Conservation (phyloP, 2,113 vertebrate species). For the Prietella phreatophila region DNA sequence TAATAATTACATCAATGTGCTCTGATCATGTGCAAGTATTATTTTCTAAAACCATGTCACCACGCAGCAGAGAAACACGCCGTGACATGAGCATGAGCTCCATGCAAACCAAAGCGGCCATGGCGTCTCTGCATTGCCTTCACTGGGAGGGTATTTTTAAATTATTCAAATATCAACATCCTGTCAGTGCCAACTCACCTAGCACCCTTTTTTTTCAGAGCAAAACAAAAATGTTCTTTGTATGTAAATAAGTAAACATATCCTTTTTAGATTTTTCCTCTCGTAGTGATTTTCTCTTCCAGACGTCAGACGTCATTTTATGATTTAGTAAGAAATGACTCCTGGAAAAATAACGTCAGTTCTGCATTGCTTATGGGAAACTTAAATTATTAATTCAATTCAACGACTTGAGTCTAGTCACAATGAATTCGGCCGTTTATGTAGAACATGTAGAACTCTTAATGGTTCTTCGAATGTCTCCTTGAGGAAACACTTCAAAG, state of each 20-base stretch:
- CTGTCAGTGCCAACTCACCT: constrained; percentile 4
- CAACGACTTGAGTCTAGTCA: too few species aligned
- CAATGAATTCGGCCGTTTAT: too few species aligned
- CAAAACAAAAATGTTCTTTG: not conserved
- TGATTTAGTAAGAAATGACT: not conserved
- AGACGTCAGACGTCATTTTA: not conserved
- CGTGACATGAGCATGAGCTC: not conserved
- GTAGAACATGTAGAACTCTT: too few species aligned
- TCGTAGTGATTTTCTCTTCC: not conserved
- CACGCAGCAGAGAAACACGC: constrained; percentile 1
- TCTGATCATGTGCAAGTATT: not conserved
- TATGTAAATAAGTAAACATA: not conserved
- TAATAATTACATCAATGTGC: not conserved
- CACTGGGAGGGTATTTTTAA: constrained; percentile 17
- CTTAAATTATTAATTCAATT: not conserved
- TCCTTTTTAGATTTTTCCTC: not conserved
- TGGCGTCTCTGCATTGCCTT: not conserved
- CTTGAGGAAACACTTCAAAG: not conserved
- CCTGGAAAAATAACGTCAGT: not conserved
- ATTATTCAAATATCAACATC: constrained; percentile 40
- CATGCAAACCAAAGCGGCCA: not conserved
- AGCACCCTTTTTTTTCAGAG: not conserved
- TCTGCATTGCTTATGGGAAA: not conserved
- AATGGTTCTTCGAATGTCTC: too few species aligned
- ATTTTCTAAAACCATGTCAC: not conserved